Evolutionary conservation across 30 jellyfish, hydroid and myxozoan genomes (phyloP), one percentile per base, ranked within the genome.

Genomic region (Clytia hemisphaerica): DNA sequence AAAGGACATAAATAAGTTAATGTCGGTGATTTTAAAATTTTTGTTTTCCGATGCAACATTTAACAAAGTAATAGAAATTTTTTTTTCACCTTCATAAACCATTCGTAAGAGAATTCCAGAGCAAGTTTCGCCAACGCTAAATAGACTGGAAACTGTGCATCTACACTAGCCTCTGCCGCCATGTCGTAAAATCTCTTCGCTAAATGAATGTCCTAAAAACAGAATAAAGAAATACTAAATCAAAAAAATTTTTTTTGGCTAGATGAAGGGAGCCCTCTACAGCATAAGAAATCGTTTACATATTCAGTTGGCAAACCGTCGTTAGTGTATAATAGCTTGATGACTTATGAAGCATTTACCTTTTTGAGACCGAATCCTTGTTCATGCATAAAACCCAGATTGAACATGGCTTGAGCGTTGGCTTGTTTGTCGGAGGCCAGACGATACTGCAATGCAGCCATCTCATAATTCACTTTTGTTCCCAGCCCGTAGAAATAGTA

Each of bases 351-450:
- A 57, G 7, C 4, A 22, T 46, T 33, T 38, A 85, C 96, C 91
- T 86, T 73, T 58, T 78, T 89, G 9, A 89, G 67, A 3, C 98
- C 98, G 14, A 89, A 80, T 12, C 98, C 98, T 58, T 89, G 94
- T 40, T 89, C 98, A 63, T 89, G 98, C 98, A 89, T 89, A 76
- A 80, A 89, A 26, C 98, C 98, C 44, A 89, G 92, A 53, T 89
- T 89, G 64, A 89, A 89, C 98, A 89, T 89, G 0, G 98, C 98
- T 57, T 89, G 98, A 2, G 98, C 94, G 73, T 76, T 89, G 79
- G 62, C 70, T 48, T 89, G 94, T 40, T 89, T 95, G 37, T 89
- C 98, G 4, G 93, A 63, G 4, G 98, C 98, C 6, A 89, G 77
- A 45, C 94, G 62, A 75, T 89, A 89, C 64, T 89, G 98, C 42